Evolutionary conservation across 2,113 vertebrate genomes (phyloP), one percentile per base, ranked within the genome.

Genomic region (Phainopepla nitens): DNA sequence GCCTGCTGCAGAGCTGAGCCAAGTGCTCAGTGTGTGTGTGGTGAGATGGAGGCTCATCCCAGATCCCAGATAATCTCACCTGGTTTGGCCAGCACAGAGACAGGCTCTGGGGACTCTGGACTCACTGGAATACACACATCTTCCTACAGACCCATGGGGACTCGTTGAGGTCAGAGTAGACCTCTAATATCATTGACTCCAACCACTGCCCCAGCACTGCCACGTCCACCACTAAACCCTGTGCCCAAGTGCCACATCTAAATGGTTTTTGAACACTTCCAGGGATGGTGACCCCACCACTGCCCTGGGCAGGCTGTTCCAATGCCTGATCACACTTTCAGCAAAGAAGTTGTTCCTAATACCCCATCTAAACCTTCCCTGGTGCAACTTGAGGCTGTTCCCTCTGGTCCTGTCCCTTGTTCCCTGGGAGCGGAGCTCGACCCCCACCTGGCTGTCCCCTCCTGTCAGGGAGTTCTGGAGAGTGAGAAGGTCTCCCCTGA

Each of bases 361-460:
- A 51, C 0, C 19, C 23, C 25, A 10, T 24, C 10, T 45, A 39
- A 66, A 58, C 28, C 19, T 66, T 33, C 6, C 6, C 45, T 66
- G 51, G 11, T 53, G 45, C 16, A n/a, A 16, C 28, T 45, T 7
- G 23, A 68, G n/a, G 9, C n/a, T 0, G 0, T 60, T 82, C 53
- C 28, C 28, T 41, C 39, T 22, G n/a, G 41, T 62, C 1, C n/a
- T 69, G 29, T 57, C 13, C 13, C 15, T 31, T 41, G 7, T 54
- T 54, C 4, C 29, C n/a, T 56, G 29, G 16, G 29, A 9, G 29
- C 19, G n/a, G 29, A 71, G 49, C 35, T 11, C 0, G 3, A 35
- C 6, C 11, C 41, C 7, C 9, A 17, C n/a, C 47, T 6, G 25
- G 75, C n/a, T 71, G 29, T 35, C 2, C 2, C 6, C 25, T 80